Evolutionary conservation across 2,113 vertebrate genomes (phyloP).

Genomic region (Chrysochloris asiatica): DNA sequence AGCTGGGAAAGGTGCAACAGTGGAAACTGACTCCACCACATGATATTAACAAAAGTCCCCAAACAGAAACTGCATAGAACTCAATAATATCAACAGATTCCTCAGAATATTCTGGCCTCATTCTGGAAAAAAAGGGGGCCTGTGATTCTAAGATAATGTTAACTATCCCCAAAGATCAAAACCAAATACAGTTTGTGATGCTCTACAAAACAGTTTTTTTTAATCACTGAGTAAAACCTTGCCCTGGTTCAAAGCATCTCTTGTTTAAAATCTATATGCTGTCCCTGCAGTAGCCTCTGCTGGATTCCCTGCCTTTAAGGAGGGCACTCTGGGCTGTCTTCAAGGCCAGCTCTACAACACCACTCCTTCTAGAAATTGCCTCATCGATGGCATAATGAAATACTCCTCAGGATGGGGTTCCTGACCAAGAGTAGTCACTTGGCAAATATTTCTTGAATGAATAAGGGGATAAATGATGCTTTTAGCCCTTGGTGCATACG

Average conservation of each 20-base stretch:
- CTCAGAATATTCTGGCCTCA: neutral
- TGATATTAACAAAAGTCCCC: neutral
- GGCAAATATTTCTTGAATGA: neutral
- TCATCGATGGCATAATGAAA: neutral
- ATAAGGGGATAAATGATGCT: neutral
- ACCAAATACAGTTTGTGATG: neutral
- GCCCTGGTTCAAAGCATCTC: neutral
- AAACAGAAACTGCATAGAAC: neutral
- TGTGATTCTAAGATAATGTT: neutral
- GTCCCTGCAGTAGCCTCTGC: neutral
- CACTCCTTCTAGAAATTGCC: neutral
- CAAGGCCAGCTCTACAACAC: neutral
- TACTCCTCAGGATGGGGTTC: rapidly evolving
- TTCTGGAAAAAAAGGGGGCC: conserved; percentile 30
- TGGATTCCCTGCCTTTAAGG: neutral
- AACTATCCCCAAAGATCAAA: neutral
- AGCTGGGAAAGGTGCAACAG: neutral
- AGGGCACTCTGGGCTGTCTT: neutral
- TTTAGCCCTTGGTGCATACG: neutral
- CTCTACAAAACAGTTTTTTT: neutral
- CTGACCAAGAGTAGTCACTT: too few relatives aligned
- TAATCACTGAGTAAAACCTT: neutral
- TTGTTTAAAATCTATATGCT: neutral
- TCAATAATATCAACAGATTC: neutral
- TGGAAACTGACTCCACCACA: neutral